phyloP scores from a whole-genome alignment of 2,888 invertebrate genomes.

The Petrolisthes cinctipes region DNA sequence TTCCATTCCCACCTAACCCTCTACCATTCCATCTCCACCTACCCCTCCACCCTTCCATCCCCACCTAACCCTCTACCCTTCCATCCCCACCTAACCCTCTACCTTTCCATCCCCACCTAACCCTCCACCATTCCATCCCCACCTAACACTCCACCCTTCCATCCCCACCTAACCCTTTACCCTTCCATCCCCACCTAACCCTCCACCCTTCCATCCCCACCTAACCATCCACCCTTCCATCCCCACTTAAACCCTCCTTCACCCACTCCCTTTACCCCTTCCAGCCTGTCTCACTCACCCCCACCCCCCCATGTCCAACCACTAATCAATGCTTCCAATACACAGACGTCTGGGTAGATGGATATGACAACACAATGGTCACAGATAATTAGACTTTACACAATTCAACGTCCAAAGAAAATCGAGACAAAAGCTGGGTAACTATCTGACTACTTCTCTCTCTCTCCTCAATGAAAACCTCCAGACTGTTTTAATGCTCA shows the following conservation, averaged over 20 bases:
- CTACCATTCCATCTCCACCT: too few species aligned
- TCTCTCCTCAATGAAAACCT: background rate
- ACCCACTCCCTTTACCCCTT: too few species aligned
- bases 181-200: background rate
- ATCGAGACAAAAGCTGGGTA: background rate
- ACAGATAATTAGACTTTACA: too few species aligned
- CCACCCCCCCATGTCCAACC: too few species aligned
- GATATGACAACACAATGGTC: too few species aligned
- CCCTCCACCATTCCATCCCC: background rate
- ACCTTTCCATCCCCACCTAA: background rate
- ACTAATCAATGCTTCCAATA: too few species aligned
- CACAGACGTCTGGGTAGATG: too few species aligned
- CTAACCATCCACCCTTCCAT: background rate
- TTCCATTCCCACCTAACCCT: background rate
- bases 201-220: background rate
- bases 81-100: background rate
- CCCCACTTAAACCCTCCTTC: background rate
- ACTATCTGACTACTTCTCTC: background rate
- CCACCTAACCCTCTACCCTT: too few species aligned
- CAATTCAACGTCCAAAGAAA: too few species aligned
- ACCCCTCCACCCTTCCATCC: too few species aligned
- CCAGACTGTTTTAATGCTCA: background rate
- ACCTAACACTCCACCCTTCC: background rate
- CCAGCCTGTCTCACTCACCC: too few species aligned
- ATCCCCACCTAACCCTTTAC: background rate